Conservation (phyloP, 2,797 vertebrate species). For the Brachyalestes nurse region DNA sequence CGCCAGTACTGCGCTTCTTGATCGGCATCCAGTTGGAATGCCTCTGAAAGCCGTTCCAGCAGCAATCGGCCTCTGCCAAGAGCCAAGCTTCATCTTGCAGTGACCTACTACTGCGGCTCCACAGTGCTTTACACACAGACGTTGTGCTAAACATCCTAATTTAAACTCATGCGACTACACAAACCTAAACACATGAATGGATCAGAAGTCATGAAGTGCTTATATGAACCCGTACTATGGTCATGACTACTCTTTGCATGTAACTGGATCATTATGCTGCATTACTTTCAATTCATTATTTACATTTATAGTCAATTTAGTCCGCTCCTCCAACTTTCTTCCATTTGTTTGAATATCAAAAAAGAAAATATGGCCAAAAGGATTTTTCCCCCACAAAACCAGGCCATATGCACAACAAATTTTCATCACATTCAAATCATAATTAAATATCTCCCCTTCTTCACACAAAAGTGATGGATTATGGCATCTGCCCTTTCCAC, state of each 20-base stretch:
- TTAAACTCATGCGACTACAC: neutral
- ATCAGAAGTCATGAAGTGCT: neutral
- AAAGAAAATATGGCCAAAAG: too few relatives aligned
- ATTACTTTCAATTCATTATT: neutral
- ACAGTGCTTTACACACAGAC: neutral
- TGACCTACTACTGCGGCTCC: constrained; percentile 53
- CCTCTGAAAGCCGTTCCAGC: constrained; percentile 52
- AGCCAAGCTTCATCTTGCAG: constrained; percentile 53
- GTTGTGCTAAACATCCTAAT: neutral
- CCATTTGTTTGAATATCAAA: too few relatives aligned
- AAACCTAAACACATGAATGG: neutral
- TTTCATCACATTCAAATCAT: neutral
- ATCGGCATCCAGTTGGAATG: constrained; percentile 57
- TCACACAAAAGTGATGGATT: neutral
- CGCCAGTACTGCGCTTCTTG: constrained; percentile 57
- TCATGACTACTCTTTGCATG: neutral
- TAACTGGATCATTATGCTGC: neutral
- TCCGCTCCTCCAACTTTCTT: neutral
- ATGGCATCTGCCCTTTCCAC: neutral
- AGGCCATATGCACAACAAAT: neutral
- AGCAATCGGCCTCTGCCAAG: constrained; percentile 54
- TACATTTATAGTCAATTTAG: neutral
- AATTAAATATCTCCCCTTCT: neutral
- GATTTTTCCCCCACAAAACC: too few relatives aligned
- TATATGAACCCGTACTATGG: too few relatives aligned